Conservation (phyloP, 2,113 vertebrate genomes). For the Panurus biarmicus region DNA sequence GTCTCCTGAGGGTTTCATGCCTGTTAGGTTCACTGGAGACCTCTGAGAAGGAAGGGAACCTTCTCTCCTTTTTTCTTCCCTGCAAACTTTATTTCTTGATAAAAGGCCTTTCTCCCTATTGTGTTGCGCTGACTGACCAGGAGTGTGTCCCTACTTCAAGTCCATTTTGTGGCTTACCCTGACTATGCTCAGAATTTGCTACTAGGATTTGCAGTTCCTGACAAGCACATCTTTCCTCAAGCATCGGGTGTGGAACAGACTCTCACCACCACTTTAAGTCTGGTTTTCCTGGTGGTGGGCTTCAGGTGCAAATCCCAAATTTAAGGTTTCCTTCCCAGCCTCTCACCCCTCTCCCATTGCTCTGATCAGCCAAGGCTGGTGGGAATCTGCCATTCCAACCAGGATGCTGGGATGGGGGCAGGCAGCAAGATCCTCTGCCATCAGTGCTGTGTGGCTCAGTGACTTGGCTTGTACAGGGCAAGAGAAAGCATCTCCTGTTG, state of each 20-base stretch:
- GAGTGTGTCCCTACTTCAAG: background rate
- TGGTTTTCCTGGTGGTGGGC: background rate
- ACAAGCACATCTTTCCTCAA: background rate
- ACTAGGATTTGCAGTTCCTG: background rate
- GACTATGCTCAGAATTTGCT: background rate
- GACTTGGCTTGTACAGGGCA: background rate
- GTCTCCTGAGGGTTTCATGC: background rate
- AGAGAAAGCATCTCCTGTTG: background rate
- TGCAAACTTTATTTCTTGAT: background rate
- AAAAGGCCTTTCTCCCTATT: background rate
- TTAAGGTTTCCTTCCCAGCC: background rate
- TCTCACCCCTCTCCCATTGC: background rate
- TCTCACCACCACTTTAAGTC: background rate
- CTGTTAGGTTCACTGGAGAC: background rate
- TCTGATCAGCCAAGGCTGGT: background rate
- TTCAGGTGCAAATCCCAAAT: background rate
- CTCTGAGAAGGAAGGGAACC: background rate
- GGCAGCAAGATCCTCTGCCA: background rate
- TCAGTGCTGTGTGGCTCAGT: fast-evolving
- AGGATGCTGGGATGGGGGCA: background rate
- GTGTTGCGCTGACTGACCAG: background rate
- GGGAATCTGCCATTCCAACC: background rate
- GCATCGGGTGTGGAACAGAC: background rate
- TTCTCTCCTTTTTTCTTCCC: background rate
- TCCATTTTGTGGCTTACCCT: background rate